A percentile compares a stretch with the other conserved stretches of the same genome.
Conservation (phyloP, 2,888 invertebrate genomes). For the Entomobrya multifasciata region DNA sequence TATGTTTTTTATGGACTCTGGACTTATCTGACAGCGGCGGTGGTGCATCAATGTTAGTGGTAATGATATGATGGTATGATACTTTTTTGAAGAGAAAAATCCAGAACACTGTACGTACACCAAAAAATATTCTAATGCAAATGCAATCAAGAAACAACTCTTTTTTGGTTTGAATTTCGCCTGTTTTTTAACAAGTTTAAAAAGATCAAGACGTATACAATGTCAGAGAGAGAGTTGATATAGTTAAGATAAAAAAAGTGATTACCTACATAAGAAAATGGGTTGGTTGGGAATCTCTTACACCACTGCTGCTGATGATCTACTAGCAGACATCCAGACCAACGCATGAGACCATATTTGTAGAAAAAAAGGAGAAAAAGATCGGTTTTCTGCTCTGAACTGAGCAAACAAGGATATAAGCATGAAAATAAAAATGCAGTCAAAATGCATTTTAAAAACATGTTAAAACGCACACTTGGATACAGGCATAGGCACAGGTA, state of each 20-base stretch:
- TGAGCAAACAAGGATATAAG: constrained; percentile 11
- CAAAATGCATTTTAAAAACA: too few species aligned
- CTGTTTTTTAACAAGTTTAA: constrained; percentile 9
- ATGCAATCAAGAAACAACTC: background rate
- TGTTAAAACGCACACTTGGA: too few species aligned
- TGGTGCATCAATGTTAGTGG: background rate
- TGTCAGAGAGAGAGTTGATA: too few species aligned
- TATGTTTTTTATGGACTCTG: too few species aligned
- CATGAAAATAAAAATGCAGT: too few species aligned
- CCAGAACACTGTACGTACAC: constrained; percentile 1
- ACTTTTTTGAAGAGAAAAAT: constrained; percentile 12
- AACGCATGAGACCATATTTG: constrained; percentile 18
- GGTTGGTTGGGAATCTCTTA: too few species aligned
- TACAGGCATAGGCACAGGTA: too few species aligned
- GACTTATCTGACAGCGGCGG: too few species aligned
- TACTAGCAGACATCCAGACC: background rate
- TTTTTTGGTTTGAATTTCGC: constrained; percentile 6
- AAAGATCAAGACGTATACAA: too few species aligned
- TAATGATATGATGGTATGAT: background rate
- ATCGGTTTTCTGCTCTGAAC: background rate
- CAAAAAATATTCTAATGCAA: constrained; percentile 18
- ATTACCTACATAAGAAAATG: too few species aligned
- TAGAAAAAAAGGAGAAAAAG: background rate
- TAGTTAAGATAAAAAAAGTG: too few species aligned
- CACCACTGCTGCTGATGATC: constrained; percentile 1